phyloP scores from a whole-genome alignment of 2,888 invertebrate genomes.

The Tipula unca region DNA sequence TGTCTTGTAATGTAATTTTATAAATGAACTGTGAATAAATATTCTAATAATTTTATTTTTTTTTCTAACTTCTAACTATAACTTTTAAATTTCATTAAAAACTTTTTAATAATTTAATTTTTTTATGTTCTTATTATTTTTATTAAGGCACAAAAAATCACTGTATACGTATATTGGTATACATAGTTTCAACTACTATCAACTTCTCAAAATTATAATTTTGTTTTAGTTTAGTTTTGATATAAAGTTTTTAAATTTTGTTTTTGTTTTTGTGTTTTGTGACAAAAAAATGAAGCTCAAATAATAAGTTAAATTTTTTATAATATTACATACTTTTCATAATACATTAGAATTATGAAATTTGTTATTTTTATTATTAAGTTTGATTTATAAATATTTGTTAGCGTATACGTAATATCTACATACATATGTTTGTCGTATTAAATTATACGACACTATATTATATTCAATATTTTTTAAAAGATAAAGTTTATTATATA shows the following conservation, averaged over 20 bases:
- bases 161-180: neutral
- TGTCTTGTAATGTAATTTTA: neutral
- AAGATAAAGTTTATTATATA: too few species aligned
- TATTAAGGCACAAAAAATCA: neutral
- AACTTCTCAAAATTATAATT: conserved; percentile 8
- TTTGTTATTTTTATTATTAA: too few species aligned
- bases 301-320: neutral
- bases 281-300: neutral
- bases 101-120: neutral
- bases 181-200: neutral
- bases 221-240: neutral
- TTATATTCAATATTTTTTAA: too few species aligned
- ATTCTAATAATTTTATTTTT: neutral
- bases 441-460: too few species aligned
- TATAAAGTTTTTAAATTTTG: neutral
- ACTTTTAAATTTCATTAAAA: neutral
- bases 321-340: neutral
- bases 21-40: neutral
- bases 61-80: neutral
- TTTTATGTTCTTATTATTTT: neutral
- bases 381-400: too few species aligned
- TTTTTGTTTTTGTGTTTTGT: neutral
- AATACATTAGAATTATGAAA: neutral
- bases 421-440: neutral
- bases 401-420: too few species aligned